These are phyloP conservation scores for Eretmochelys imbricata DNA, from an alignment of 2,113 vertebrate genomes.

Conservation along the genomic window DNA sequence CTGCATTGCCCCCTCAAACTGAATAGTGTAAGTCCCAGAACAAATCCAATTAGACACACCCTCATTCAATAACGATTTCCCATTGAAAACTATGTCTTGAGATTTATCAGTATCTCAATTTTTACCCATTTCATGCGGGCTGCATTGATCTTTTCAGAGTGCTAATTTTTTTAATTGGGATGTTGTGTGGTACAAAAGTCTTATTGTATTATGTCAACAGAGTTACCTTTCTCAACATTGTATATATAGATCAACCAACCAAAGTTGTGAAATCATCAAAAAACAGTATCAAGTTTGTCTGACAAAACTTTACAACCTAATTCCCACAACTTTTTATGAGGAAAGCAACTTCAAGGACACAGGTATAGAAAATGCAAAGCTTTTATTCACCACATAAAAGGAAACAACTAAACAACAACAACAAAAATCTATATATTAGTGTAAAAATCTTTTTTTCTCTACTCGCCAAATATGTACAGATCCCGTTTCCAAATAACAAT, in stretches of 20 bases:
- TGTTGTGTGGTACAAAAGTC: background rate
- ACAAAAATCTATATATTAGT: constrained; percentile 40
- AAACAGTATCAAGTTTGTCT: background rate
- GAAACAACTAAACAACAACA: constrained; percentile 1
- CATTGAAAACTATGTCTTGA: background rate
- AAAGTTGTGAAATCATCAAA: background rate
- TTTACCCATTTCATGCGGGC: background rate
- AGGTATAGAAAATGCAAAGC: constrained; percentile 28
- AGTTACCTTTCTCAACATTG: background rate
- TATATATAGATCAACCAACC: background rate
- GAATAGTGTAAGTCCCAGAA: too few relatives aligned
- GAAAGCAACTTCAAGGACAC: background rate
- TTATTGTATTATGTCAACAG: background rate
- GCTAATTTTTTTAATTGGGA: background rate
- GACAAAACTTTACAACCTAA: background rate
- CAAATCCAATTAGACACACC: background rate
- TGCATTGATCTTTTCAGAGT: background rate
- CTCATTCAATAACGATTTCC: background rate
- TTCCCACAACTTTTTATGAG: background rate
- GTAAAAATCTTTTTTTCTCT: constrained; percentile 28
- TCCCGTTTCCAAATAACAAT: background rate
- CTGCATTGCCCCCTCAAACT: too few relatives aligned
- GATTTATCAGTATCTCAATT: background rate
- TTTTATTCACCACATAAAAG: constrained; percentile 31
- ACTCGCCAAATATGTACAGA: constrained; percentile 36